Base-by-base conservation (phyloP, 1,140 invertebrate genomes). In the Drusus annulatus region DNA sequence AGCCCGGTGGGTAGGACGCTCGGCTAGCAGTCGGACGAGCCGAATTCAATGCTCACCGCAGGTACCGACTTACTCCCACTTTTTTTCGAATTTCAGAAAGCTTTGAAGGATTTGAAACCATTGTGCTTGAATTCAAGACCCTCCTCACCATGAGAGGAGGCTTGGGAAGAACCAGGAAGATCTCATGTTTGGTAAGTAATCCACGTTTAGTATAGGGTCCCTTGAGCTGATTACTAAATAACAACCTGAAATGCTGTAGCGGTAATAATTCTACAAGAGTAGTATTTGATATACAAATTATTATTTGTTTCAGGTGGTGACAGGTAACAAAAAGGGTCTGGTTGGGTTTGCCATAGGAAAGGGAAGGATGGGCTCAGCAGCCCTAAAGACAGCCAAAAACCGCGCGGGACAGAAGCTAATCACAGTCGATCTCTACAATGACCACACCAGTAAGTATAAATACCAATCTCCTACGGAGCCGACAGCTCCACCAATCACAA, bases 241-340 rank as follows among this genome's bases (percentile, higher is more conserved):
- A 28, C 25, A 28, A 2, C 25, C 25, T 28, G 25, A 28, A 28
- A 28, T 28, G 2, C 25, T 5, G 5, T 5, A 28, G 25, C 25
- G 2, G 25, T 28, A 28, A 28, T 2, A 28, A 28, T 5, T 2
- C 25, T 28, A 28, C 2, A 28, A 28, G 5, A 45, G 7, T 8
- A 1, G 10, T 60, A 17, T n/a, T 60, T 60, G 23, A 60, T 23
- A 13, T 63, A 50, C n/a, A n/a, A n/a, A 52, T 1, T 71, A 1
- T 25, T 23, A 69, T 71, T 31, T 28, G 8, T 78, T 78, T 8
- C 90, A 95, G 84, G 93, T 94, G 50, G 93, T 98, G 1, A 97
- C 96, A 74, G 98, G 98, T 60, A 99, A 99, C 91, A 90, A 91
- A 68, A 94, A 97, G 87, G 98, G 98, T 3, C 87, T 98, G 13